Evolutionary conservation across 2,797 vertebrate genomes (phyloP).

Genomic region (Lagorchestes hirsutus): DNA sequence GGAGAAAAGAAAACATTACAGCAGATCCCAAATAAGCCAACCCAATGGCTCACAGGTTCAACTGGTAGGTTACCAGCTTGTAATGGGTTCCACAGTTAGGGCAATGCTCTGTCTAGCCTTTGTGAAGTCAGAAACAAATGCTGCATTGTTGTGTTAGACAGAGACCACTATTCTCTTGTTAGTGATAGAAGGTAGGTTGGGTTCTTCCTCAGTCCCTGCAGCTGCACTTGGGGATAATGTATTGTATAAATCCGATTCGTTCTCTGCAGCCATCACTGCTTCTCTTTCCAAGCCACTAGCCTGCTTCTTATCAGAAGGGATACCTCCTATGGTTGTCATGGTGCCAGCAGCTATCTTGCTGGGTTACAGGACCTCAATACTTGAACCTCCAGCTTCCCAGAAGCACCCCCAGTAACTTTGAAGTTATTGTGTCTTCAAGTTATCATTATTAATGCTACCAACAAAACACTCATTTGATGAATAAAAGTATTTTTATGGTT

Average conservation of each 20-base stretch:
- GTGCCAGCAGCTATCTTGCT: slow-evolving; percentile 59
- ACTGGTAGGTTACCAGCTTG: slow-evolving; percentile 88
- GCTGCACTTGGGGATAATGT: slow-evolving; percentile 88
- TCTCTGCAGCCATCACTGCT: slow-evolving; percentile 84
- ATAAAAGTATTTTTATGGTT: neutral
- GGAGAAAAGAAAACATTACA: neutral
- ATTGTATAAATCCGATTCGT: slow-evolving; percentile 89
- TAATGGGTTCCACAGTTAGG: slow-evolving; percentile 90
- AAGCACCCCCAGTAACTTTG: slow-evolving; percentile 86
- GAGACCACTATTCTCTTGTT: slow-evolving; percentile 91
- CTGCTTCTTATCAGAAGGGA: slow-evolving; percentile 89
- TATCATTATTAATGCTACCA: neutral
- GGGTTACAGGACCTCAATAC: slow-evolving; percentile 35
- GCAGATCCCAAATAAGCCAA: neutral
- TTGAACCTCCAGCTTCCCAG: slow-evolving; percentile 58
- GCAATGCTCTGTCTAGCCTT: slow-evolving; percentile 89
- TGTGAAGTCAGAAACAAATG: slow-evolving; percentile 92
- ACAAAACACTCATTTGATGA: neutral
- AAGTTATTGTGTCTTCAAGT: slow-evolving; percentile 82
- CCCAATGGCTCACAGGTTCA: slow-evolving; percentile 83
- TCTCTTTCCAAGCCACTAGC: slow-evolving; percentile 88
- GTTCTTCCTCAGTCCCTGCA: slow-evolving; percentile 88
- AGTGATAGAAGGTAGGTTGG: slow-evolving; percentile 88
- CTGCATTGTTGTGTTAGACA: slow-evolving; percentile 89
- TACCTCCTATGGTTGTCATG: slow-evolving; percentile 84